Evolutionary conservation across 2,888 invertebrate species (phyloP).

Genomic region (Sepiola atlantica): DNA sequence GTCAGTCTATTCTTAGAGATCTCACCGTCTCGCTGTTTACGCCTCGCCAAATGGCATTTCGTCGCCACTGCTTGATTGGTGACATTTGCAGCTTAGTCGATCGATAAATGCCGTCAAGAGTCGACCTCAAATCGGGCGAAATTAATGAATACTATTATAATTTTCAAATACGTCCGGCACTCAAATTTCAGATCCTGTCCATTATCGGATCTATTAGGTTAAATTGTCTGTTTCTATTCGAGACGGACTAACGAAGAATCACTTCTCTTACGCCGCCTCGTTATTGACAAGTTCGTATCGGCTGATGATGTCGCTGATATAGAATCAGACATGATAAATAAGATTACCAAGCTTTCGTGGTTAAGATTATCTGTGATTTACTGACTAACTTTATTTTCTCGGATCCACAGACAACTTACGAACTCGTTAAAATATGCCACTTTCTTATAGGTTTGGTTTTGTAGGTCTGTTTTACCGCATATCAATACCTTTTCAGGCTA

Average conservation of each 20-base stretch:
- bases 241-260: not conserved
- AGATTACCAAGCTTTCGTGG: no score
- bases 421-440: no score
- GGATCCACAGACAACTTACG: no score
- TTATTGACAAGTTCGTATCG: not conserved
- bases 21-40: not conserved
- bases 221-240: not conserved
- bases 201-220: not conserved
- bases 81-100: not conserved
- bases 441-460: no score
- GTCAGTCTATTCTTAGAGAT: not conserved
- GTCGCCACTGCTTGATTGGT: not conserved
- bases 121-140: not conserved
- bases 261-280: not conserved
- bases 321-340: not conserved
- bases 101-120: not conserved
- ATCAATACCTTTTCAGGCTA: no score
- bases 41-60: not conserved
- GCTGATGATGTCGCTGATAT: not conserved
- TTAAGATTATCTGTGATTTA: no score
- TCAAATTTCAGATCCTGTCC: not conserved
- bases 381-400: no score
- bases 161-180: not conserved
- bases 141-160: constrained; percentile 5
- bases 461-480: no score